Percentiles rank a stretch among this genome's conserved stretches.
phyloP scores from a whole-genome alignment of 2,888 invertebrate species.

The Agrenia bidenticulata region DNA sequence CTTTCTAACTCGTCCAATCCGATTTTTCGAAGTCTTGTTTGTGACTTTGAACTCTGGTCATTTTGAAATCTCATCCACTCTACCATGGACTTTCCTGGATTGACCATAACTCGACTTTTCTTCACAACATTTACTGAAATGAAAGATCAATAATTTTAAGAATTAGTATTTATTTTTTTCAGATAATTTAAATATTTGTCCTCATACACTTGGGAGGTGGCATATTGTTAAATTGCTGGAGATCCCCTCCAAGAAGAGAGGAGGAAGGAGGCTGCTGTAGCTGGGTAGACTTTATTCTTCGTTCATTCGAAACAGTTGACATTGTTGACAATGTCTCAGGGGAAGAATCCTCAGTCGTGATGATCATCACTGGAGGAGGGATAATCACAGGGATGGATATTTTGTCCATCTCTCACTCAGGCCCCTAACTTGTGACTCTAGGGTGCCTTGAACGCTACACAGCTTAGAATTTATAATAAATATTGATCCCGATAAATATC shows the following conservation, averaged over 20 bases:
- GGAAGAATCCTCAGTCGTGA: neutral
- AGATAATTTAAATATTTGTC: neutral
- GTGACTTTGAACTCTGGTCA: slow-evolving; percentile 10
- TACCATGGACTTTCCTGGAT: slow-evolving; percentile 44
- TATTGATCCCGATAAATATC: too few species aligned
- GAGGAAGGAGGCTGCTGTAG: neutral
- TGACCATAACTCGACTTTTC: slow-evolving; percentile 31
- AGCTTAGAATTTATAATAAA: too few species aligned
- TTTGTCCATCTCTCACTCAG: neutral
- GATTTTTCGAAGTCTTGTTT: slow-evolving; percentile 31
- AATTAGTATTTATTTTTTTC: neutral
- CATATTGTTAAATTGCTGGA: slow-evolving; percentile 28
- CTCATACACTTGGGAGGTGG: slow-evolving; percentile 32
- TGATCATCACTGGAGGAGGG: slow-evolving; percentile 1
- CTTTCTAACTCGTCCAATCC: slow-evolving; percentile 37
- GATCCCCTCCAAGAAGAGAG: slow-evolving; percentile 34
- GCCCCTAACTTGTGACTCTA: too few species aligned
- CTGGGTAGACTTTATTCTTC: neutral
- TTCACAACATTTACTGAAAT: slow-evolving; percentile 30
- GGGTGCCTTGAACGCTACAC: too few species aligned
- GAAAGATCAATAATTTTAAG: slow-evolving; percentile 11
- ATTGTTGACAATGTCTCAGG: neutral
- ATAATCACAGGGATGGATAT: too few species aligned
- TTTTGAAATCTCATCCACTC: slow-evolving; percentile 42
- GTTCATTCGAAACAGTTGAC: neutral